Percentiles rank a stretch among this genome's conserved stretches.
These are phyloP conservation scores for Kradibia gibbosae DNA, from an alignment of 1,140 invertebrate genomes.

Conservation along the genomic window DNA sequence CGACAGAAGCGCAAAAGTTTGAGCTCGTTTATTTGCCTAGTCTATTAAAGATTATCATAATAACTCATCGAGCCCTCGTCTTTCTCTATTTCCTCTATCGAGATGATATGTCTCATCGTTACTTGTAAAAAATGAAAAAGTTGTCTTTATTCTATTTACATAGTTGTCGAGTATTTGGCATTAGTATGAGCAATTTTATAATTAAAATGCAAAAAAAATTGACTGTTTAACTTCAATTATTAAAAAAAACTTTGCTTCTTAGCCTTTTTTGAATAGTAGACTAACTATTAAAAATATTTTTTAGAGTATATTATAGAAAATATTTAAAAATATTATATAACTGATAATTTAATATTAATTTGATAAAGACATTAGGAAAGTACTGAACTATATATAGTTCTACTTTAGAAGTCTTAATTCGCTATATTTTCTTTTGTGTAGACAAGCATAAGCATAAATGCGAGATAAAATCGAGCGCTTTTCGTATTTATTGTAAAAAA, in stretches of 20 bases:
- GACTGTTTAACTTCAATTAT: background rate
- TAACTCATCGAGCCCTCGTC: background rate
- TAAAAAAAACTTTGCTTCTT: background rate
- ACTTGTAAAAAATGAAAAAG: conserved; percentile 13
- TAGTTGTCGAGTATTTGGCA: background rate
- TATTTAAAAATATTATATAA: too few species aligned
- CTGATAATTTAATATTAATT: too few species aligned
- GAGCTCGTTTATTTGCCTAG: conserved; percentile 36
- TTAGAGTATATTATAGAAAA: too few species aligned
- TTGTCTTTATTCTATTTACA: conserved; percentile 14
- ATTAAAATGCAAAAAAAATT: background rate
- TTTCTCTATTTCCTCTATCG: background rate
- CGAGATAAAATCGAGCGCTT: too few species aligned
- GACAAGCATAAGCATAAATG: too few species aligned
- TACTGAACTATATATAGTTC: too few species aligned
- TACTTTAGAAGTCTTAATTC: too few species aligned
- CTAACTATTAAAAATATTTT: too few species aligned
- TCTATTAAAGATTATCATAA: conserved; percentile 39
- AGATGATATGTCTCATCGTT: background rate
- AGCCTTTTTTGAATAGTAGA: too few species aligned
- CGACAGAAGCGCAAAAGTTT: conserved; percentile 24
- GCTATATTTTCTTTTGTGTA: too few species aligned
- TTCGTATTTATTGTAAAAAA: too few species aligned
- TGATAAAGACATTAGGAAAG: too few species aligned
- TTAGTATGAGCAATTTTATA: background rate